Conservation (phyloP, 1,140 invertebrate genomes). For the Luehdorfia chinensis region DNA sequence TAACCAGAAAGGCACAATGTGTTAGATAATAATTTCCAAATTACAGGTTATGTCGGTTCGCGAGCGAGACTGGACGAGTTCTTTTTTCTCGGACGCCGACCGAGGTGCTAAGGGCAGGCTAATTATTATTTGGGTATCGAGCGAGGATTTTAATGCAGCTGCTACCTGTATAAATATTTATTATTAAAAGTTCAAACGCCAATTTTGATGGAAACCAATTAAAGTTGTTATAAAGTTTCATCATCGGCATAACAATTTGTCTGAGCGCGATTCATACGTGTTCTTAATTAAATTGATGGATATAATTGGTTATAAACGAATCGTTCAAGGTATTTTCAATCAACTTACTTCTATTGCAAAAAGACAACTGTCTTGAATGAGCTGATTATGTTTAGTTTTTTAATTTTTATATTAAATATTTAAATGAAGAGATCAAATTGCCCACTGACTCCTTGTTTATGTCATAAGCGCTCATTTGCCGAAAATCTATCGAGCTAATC, state of each 20-base stretch:
- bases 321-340: neutral
- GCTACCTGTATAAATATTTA: conserved; percentile 77
- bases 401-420: no score
- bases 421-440: no score
- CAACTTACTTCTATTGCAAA: conserved; percentile 1
- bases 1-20: conserved; percentile 76
- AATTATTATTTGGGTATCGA: conserved; percentile 75
- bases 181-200: conserved; percentile 69
- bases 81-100: conserved; percentile 63
- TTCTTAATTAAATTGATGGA: conserved; percentile 12
- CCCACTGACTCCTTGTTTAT: no score
- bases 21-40: conserved; percentile 78
- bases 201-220: conserved; percentile 67
- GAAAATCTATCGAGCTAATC: no score
- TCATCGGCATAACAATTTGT: conserved; percentile 30
- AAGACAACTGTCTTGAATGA: no score
- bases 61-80: conserved; percentile 56
- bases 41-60: conserved; percentile 73
- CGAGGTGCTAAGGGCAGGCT: conserved; percentile 74
- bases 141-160: conserved; percentile 71
- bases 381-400: no score
- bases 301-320: neutral
- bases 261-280: neutral
- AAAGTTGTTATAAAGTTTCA: conserved; percentile 52
- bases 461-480: no score